Conservation (phyloP, 2,888 invertebrate genomes). For the Cryptocephalus primarius region DNA sequence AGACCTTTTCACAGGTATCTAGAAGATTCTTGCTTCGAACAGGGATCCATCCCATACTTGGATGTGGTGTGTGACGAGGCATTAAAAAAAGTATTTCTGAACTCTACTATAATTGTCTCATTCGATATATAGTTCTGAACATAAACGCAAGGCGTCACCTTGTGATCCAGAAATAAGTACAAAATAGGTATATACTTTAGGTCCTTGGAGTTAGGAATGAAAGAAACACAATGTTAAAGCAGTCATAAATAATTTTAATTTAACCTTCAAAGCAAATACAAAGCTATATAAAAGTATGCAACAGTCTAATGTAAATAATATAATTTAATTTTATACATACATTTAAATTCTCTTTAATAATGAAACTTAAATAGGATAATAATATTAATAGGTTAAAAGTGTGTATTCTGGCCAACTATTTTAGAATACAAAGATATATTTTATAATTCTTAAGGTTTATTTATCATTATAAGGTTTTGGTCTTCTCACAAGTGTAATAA, state of each 20-base stretch:
- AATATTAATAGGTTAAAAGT: constrained; percentile 4
- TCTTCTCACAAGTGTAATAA: neutral
- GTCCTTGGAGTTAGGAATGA: too few species aligned
- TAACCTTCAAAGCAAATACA: constrained; percentile 29
- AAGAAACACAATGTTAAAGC: constrained; percentile 12
- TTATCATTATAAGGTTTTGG: neutral
- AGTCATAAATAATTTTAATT: constrained; percentile 27
- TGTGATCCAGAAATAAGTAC: too few species aligned
- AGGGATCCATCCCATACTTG: too few species aligned
- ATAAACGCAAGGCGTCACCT: too few species aligned
- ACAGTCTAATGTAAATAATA: constrained; percentile 24
- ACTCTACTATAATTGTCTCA: too few species aligned
- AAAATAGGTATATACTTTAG: too few species aligned
- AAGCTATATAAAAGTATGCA: constrained; percentile 34
- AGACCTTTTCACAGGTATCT: too few species aligned
- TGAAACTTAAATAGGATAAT: constrained; percentile 5
- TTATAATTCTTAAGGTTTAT: constrained; percentile 5
- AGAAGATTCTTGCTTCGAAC: too few species aligned
- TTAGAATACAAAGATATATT: constrained; percentile 3
- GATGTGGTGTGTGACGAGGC: too few species aligned
- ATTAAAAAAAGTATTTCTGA: too few species aligned
- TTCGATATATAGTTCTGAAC: too few species aligned
- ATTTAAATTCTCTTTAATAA: constrained; percentile 12
- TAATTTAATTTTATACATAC: constrained; percentile 12
- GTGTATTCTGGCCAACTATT: constrained; percentile 9